Percentiles rank a stretch among this genome's conserved stretches.
Evolutionary conservation across 2,888 invertebrate species (phyloP).

Genomic region (Pandemis heparana): DNA sequence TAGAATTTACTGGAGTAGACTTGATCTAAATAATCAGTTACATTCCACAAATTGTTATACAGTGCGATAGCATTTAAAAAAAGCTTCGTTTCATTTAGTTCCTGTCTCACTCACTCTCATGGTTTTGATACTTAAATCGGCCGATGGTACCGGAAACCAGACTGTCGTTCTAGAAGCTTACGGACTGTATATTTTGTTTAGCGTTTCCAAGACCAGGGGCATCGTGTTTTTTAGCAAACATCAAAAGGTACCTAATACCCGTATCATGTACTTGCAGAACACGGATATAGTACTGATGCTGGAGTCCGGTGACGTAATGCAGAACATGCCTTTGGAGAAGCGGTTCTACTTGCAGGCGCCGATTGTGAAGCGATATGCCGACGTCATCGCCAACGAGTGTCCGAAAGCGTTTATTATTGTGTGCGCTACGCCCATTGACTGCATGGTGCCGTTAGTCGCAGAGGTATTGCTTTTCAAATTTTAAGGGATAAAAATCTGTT

Average conservation of each 20-base stretch:
- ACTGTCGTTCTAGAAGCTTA: no score
- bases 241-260: background rate
- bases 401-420: conserved; percentile 84
- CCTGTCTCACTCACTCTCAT: no score
- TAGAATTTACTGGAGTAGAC: no score
- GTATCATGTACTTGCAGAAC: conserved; percentile 57
- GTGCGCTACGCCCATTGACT: conserved; percentile 82
- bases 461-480: conserved; percentile 59
- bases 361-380: conserved; percentile 74
- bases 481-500: no score
- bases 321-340: conserved; percentile 66
- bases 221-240: background rate
- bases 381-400: conserved; percentile 80
- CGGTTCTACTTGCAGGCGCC: conserved; percentile 74
- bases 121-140: no score
- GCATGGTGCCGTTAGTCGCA: conserved; percentile 82
- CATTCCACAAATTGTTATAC: no score
- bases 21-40: no score
- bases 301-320: conserved; percentile 64
- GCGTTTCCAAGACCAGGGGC: background rate
- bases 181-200: background rate
- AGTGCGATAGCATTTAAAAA: no score
- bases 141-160: no score
- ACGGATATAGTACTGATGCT: conserved; percentile 77
- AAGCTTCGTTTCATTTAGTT: no score